phyloP scores from a whole-genome alignment of 1,140 invertebrate species.

The Sarcophaga peregrina region DNA sequence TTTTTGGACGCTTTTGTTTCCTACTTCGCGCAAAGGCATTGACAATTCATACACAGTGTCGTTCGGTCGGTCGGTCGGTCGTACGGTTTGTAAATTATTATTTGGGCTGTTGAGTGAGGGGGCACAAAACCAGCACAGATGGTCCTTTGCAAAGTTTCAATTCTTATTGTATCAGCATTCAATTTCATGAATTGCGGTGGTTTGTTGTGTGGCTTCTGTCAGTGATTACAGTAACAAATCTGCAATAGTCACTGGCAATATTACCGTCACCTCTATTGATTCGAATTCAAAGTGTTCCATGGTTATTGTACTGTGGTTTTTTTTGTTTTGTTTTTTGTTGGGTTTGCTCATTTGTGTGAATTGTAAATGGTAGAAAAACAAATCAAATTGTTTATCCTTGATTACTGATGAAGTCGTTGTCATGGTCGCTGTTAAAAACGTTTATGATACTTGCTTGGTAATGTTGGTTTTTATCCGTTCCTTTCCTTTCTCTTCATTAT shows the following conservation, averaged over 20 bases:
- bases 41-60: no score
- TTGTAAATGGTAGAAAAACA: slow-evolving; percentile 30
- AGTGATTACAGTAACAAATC: slow-evolving; percentile 38
- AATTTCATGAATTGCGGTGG: background rate
- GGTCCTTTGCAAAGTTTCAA: background rate
- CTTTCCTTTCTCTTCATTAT: background rate
- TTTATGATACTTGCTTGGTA: background rate
- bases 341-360: slow-evolving; percentile 38
- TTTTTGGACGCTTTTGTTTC: background rate
- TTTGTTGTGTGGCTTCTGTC: slow-evolving; percentile 15
- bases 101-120: no score
- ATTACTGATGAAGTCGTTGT: slow-evolving; percentile 23
- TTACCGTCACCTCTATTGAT: background rate
- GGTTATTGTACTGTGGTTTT: background rate
- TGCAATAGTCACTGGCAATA: background rate
- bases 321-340: background rate
- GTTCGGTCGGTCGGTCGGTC: no score
- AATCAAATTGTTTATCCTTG: slow-evolving; percentile 38
- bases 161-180: background rate
- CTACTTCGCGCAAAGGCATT: background rate
- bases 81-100: no score
- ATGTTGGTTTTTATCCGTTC: background rate
- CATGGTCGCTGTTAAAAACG: background rate
- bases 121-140: background rate
- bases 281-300: slow-evolving; percentile 31